Evolutionary conservation across 2,797 vertebrate species (phyloP).

Genomic region (Huso huso): DNA sequence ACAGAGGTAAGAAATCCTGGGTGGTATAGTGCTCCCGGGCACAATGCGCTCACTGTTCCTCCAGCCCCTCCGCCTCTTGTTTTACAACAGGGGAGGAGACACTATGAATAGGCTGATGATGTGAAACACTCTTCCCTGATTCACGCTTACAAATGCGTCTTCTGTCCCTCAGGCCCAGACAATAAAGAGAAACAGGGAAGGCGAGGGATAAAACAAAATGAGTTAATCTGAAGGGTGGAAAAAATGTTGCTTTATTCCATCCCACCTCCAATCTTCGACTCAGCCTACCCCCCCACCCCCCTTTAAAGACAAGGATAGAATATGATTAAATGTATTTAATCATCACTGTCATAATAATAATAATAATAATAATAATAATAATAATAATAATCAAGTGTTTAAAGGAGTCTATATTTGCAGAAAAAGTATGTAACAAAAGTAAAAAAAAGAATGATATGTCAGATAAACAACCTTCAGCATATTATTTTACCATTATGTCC

Average conservation of each 20-base stretch:
- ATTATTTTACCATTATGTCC: too few relatives aligned
- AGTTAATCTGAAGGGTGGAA: conserved; percentile 23
- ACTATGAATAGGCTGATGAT: conserved; percentile 78
- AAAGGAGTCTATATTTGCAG: too few relatives aligned
- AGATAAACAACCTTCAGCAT: too few relatives aligned
- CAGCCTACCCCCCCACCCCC: conserved; percentile 46
- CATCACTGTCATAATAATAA: neutral
- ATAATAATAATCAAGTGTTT: too few relatives aligned
- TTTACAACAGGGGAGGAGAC: conserved; percentile 97
- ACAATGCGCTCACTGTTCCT: conserved; percentile 88
- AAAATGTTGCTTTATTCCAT: conserved; percentile 20
- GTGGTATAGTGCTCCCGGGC: conserved; percentile 76
- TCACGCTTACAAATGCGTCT: conserved; percentile 83
- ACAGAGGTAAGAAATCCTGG: conserved; percentile 79
- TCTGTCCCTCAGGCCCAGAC: conserved; percentile 52
- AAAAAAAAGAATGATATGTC: too few relatives aligned
- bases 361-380: too few relatives aligned
- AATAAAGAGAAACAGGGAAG: conserved; percentile 31
- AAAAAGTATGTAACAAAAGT: too few relatives aligned
- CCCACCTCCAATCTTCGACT: conserved; percentile 30
- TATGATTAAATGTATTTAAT: neutral
- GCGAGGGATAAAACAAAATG: conserved; percentile 39
- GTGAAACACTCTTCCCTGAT: conserved; percentile 85
- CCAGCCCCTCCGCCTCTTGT: conserved; percentile 69
- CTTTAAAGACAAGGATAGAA: conserved; percentile 57